phyloP scores from a whole-genome alignment of 2,888 invertebrate genomes.

The Druceiella hillmani region DNA sequence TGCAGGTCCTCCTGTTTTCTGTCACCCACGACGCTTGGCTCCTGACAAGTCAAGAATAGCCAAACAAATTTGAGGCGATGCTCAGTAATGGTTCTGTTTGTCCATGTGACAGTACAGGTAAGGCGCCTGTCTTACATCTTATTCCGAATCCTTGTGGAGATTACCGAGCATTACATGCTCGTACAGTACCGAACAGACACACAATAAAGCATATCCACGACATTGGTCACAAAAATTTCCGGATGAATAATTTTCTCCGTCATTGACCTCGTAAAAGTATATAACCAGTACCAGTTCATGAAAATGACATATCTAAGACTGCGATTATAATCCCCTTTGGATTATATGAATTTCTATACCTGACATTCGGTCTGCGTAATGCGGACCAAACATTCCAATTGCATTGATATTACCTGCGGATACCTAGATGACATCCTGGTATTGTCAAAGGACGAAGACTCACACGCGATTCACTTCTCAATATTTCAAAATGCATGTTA shows the following conservation, averaged over 20 bases:
- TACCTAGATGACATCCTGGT: slow-evolving; percentile 32
- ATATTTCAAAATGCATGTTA: slow-evolving; percentile 26
- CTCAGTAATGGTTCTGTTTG: too few species aligned
- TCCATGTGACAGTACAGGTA: too few species aligned
- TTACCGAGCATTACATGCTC: slow-evolving; percentile 28
- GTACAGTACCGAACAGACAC: slow-evolving; percentile 28
- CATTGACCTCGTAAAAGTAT: slow-evolving; percentile 31
- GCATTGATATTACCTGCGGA: slow-evolving; percentile 24
- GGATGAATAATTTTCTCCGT: slow-evolving; percentile 27
- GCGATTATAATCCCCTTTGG: slow-evolving; percentile 28
- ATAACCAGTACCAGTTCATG: slow-evolving; percentile 31
- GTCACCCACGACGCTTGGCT: too few species aligned
- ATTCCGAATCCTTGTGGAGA: too few species aligned
- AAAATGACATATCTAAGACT: slow-evolving; percentile 29
- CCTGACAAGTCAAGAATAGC: too few species aligned
- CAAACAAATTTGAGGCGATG: too few species aligned
- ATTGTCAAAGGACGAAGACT: slow-evolving; percentile 19
- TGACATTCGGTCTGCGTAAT: slow-evolving; percentile 32
- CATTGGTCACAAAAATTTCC: slow-evolving; percentile 22
- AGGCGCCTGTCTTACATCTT: too few species aligned
- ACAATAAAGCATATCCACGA: slow-evolving; percentile 29
- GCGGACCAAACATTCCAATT: slow-evolving; percentile 31
- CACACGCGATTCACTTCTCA: slow-evolving; percentile 26
- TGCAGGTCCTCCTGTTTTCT: too few species aligned
- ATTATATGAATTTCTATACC: slow-evolving; percentile 26